A percentile compares a stretch with the other conserved stretches of the same genome.
Conservation (phyloP, 2,888 invertebrate genomes). For the Eucriotettix oculatus region DNA sequence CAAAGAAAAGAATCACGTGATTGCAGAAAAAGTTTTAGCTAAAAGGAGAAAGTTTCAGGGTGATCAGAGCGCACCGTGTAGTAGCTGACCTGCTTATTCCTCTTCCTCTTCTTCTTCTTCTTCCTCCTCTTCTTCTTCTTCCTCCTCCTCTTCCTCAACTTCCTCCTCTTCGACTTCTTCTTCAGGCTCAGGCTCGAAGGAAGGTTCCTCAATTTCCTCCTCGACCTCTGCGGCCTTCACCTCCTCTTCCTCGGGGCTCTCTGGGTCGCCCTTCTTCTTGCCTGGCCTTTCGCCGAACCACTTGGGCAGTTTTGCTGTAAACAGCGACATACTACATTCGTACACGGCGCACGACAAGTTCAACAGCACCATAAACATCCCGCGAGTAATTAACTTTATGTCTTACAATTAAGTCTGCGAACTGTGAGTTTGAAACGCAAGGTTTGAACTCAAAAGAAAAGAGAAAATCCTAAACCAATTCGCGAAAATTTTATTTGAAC, state of each 20-base stretch:
- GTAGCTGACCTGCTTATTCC: background rate
- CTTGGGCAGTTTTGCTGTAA: conserved; percentile 75
- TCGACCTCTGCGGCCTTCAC: conserved; percentile 63
- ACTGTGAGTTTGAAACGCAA: too few species aligned
- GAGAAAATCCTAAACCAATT: too few species aligned
- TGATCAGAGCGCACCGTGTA: too few species aligned
- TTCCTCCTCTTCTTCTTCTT: conserved; percentile 56
- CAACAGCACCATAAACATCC: too few species aligned
- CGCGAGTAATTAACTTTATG: too few species aligned
- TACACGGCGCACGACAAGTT: too few species aligned
- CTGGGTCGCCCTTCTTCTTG: conserved; percentile 76
- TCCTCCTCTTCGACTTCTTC: conserved; percentile 45
- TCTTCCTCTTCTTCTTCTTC: conserved; percentile 34
- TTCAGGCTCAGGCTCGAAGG: conserved; percentile 50
- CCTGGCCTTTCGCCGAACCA: conserved; percentile 93
- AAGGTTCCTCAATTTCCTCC: conserved; percentile 49
- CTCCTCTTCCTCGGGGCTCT: conserved; percentile 83
- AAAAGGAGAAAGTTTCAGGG: too few species aligned
- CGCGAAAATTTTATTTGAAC: too few species aligned
- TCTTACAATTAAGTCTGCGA: too few species aligned
- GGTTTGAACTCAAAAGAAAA: too few species aligned
- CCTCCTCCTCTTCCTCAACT: conserved; percentile 46
- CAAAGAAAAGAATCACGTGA: too few species aligned
- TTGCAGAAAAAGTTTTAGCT: too few species aligned
- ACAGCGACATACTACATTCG: background rate